Evolutionary conservation across 2,113 vertebrate species (phyloP), one percentile per base, ranked within the genome.

Genomic region (Upupa epops): DNA sequence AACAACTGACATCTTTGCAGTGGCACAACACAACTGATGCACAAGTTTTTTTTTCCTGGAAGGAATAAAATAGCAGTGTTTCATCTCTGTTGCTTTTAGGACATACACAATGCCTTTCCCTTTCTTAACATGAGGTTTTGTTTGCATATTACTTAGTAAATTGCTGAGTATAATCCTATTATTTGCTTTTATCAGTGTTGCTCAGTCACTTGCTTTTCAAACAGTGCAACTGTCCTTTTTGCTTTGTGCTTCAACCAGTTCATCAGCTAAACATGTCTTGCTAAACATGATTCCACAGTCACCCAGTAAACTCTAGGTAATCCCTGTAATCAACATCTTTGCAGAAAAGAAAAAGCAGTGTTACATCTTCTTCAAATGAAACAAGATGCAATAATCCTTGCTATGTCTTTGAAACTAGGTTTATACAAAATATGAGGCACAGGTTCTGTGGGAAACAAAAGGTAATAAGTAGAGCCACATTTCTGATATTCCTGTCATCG

Each of bases 171-270:
- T 58, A 81, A 54, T 25, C 6, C 11, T 65, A 49, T 26, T n/a
- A 10, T 69, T 79, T 74, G 29, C n/a, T 86, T 86, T 78, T 65
- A 46, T 82, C 19, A 11, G 13, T 22, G 16, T 51, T 89, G 28
- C 32, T 72, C 49, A 78, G 56, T 83, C 12, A 34, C 11, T 74
- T 66, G 14, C 37, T 29, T 60, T 81, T 83, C 64, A 85, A 61
- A 11, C 15, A n/a, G 5, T 36, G 15, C 70, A 55, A 80, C 16
- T 0, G 0, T 76, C 31, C 78, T 42, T 76, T n/a, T 31, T 12
- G 24, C 32, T 81, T 68, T 71, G 54, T 46, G 28, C 31, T 83
- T 86, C 52, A 73, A 8, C 11, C 8, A 51, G 45, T 42, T 59
- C 12, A n/a, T 83, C 42, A 83, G 10, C n/a, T n/a, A n/a, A 0